phyloP scores from a whole-genome alignment of 2,797 vertebrate species.

The Notoglanidium macrostoma region DNA sequence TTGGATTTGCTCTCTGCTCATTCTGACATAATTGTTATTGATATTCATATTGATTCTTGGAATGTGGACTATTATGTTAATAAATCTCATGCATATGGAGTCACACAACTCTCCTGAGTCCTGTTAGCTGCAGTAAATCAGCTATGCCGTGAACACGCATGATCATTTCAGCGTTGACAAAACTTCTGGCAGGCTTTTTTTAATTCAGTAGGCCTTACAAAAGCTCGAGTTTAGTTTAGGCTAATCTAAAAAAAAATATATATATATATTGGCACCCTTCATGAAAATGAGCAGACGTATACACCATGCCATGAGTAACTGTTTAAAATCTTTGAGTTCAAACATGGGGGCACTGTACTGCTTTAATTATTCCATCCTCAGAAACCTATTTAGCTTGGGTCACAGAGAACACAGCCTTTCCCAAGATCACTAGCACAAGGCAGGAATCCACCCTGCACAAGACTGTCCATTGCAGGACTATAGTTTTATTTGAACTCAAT shows the following conservation, averaged over 20 bases:
- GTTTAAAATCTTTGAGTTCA: background rate
- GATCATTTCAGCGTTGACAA: too few relatives aligned
- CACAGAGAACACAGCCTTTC: background rate
- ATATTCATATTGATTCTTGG: background rate
- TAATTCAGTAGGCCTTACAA: background rate
- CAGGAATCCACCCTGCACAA: background rate
- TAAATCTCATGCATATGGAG: background rate
- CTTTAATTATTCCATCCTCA: conserved; percentile 1
- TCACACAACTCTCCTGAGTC: background rate
- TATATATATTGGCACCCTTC: background rate
- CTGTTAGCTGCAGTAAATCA: background rate
- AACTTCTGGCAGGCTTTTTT: background rate
- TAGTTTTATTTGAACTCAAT: background rate
- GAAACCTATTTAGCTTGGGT: background rate
- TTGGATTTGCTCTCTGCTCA: background rate
- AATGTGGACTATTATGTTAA: background rate
- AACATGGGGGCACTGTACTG: background rate
- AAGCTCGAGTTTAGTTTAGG: too few relatives aligned
- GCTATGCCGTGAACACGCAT: background rate
- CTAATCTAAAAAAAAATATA: too few relatives aligned
- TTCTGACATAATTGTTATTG: background rate
- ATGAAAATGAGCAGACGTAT: background rate
- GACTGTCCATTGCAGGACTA: background rate
- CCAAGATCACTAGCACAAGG: background rate
- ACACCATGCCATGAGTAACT: too few relatives aligned